Evolutionary conservation across 2,797 vertebrate genomes (phyloP), one percentile per base, ranked within the genome.

Genomic region (Silurus lanzhouensis): DNA sequence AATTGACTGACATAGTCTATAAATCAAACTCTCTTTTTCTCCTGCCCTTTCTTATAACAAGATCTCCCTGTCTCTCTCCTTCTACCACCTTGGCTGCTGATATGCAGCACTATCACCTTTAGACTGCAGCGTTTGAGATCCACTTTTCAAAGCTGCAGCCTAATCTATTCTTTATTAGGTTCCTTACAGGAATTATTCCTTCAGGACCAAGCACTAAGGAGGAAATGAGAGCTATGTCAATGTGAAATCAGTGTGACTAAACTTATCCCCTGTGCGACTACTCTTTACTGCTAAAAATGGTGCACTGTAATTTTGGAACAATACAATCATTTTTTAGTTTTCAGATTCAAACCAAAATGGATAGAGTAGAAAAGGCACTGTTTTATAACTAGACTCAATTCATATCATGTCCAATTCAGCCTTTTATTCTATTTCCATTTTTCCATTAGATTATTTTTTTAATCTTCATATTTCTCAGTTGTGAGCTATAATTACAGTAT

Each of bases 151-250:
- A 92, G 92, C 88, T 89, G 71, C 75, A 91, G 48, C 90, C 91
- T 94, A 94, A 94, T 94, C 92, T 93, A 91, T 93, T 88, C 93
- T 92, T 94, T 93, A 94, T 94, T 92, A 93, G 88, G 89, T 94
- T 85, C 91, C 90, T 87, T 92, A 90, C 92, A 93, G 90, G 91
- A 92, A 94, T 94, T 94, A 90, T 83, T 93, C 92, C 92, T 92
- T 4, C 88, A 89, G 91, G 91, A 90, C 87, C 89, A 89, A 88
- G 86, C 25, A 75, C 89, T 93, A 88, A 89, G 90, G 88, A 91
- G 89, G 87, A 91, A 90, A 92, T n/a, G 85, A 94, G 85, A 55
- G 46, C 82, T 81, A 83, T 55, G 52, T 46, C 44, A 61, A 46
- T 48, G 81, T 61, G 55, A 71, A 17, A 1, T 12, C 71, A 60